Percentiles rank a stretch among this genome's conserved stretches.
These are phyloP conservation scores for Deilephila porcellus DNA, from an alignment of 2,888 invertebrate species.

Conservation along the genomic window DNA sequence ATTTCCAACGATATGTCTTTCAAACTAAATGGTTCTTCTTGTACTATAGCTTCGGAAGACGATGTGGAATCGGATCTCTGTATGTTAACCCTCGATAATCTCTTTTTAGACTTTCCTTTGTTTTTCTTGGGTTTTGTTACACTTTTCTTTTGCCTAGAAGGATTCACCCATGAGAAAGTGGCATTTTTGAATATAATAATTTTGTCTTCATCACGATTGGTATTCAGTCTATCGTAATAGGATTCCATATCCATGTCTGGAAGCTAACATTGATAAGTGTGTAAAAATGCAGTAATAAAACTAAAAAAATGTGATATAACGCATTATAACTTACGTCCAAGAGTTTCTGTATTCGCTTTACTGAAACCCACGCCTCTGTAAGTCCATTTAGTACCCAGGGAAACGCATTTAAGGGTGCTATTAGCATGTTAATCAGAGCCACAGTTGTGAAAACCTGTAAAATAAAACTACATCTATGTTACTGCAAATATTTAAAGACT, in stretches of 20 bases:
- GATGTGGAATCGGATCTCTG: constrained; percentile 66
- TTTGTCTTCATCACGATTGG: constrained; percentile 81
- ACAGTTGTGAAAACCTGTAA: constrained; percentile 93
- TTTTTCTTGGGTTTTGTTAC: constrained; percentile 67
- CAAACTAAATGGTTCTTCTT: constrained; percentile 65
- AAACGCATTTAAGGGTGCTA: constrained; percentile 97
- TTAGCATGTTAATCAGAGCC: constrained; percentile 97
- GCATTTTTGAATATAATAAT: constrained; percentile 85
- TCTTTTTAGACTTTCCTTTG: constrained; percentile 81
- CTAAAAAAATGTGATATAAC: constrained; percentile 2
- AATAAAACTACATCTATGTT: constrained; percentile 34
- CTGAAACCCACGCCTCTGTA: constrained; percentile 97
- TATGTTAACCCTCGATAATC: constrained; percentile 56
- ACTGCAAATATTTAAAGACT: neutral
- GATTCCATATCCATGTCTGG: constrained; percentile 86
- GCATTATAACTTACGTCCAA: constrained; percentile 86
- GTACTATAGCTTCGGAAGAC: constrained; percentile 52
- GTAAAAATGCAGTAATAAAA: neutral
- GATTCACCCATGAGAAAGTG: constrained; percentile 85
- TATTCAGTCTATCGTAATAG: constrained; percentile 85
- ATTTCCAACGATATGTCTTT: constrained; percentile 68
- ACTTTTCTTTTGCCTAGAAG: constrained; percentile 59
- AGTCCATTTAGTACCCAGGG: constrained; percentile 99
- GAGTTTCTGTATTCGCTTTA: constrained; percentile 93
- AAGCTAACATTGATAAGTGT: constrained; percentile 71